Conservation (phyloP, 1,140 invertebrate species). For the Eciton burchellii region DNA sequence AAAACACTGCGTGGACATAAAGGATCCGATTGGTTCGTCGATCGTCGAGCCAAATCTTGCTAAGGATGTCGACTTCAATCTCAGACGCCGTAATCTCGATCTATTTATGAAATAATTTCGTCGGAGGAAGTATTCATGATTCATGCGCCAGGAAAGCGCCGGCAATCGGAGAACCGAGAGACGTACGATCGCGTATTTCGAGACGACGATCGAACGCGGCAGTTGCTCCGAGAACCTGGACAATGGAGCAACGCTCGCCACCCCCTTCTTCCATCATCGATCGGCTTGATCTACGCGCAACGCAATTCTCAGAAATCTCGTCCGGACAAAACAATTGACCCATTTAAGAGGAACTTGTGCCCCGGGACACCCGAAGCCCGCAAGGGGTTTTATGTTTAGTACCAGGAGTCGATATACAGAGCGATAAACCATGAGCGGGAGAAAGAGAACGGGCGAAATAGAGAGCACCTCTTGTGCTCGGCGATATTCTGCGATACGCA, state of each 20-base stretch:
- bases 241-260: slow-evolving; percentile 48
- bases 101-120: neutral
- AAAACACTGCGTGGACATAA: too few species aligned
- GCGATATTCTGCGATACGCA: slow-evolving; percentile 3
- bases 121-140: neutral
- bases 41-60: too few species aligned
- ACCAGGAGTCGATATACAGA: slow-evolving; percentile 52
- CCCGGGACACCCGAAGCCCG: slow-evolving; percentile 57
- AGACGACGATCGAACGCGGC: slow-evolving; percentile 19
- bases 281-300: slow-evolving; percentile 49
- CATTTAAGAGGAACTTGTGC: slow-evolving; percentile 68
- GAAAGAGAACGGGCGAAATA: slow-evolving; percentile 29
- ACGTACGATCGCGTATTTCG: neutral
- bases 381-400: slow-evolving; percentile 56
- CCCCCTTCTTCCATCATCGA: slow-evolving; percentile 30
- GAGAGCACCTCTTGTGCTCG: neutral
- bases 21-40: too few species aligned
- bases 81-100: too few species aligned
- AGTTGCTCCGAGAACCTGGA: slow-evolving; percentile 65
- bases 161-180: neutral
- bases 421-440: slow-evolving; percentile 60
- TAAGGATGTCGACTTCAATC: too few species aligned
- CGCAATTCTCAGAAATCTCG: slow-evolving; percentile 68
- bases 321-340: slow-evolving; percentile 70
- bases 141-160: neutral